A percentile compares a stretch with the other conserved stretches of the same genome.
These are phyloP conservation scores for Calliopum simillimum DNA, from an alignment of 2,888 invertebrate species.

Conservation along the genomic window DNA sequence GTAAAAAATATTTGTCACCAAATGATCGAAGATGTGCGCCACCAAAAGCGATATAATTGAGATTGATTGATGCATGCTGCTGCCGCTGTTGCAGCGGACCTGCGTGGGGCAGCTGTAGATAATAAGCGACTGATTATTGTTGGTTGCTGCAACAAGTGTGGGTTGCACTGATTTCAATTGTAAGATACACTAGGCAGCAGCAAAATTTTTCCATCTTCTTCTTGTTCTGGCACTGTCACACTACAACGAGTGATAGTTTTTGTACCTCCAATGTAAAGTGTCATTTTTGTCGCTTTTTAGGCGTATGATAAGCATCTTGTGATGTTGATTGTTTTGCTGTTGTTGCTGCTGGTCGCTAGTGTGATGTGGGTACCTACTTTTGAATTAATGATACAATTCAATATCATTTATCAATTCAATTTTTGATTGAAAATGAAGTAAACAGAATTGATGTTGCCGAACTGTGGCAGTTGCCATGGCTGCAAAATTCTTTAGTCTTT, in stretches of 20 bases:
- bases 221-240: background rate
- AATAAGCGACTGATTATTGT: background rate
- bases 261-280: slow-evolving; percentile 2
- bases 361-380: no score
- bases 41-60: slow-evolving; percentile 39
- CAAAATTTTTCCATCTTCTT: background rate
- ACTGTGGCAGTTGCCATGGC: no score
- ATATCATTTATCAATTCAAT: slow-evolving; percentile 35
- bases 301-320: slow-evolving; percentile 2
- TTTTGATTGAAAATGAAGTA: slow-evolving; percentile 30
- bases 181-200: background rate
- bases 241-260: background rate
- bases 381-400: slow-evolving; percentile 38
- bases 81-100: slow-evolving; percentile 16
- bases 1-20: slow-evolving; percentile 38
- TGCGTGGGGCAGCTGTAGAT: slow-evolving; percentile 26
- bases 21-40: slow-evolving; percentile 42
- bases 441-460: slow-evolving; percentile 7
- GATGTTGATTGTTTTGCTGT: no score
- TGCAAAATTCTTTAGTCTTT: no score
- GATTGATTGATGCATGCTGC: slow-evolving; percentile 39
- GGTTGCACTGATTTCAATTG: slow-evolving; percentile 19
- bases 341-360: background rate
- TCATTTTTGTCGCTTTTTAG: slow-evolving; percentile 16
- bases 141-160: slow-evolving; percentile 3